Conservation (phyloP, 1,140 invertebrate species). For the Portunus trituberculatus region DNA sequence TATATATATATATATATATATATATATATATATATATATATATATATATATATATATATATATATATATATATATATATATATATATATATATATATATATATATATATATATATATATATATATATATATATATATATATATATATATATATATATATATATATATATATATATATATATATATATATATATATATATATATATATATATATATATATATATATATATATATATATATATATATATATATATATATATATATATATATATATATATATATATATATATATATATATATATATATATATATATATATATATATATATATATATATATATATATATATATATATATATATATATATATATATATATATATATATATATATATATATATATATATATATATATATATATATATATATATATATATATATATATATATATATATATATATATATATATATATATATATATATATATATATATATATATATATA, state of each 20-base stretch:
- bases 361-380: too few species aligned
- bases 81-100: background rate
- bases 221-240: background rate
- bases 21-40: background rate
- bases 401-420: slow-evolving; percentile 28
- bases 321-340: background rate
- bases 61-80: too few species aligned
- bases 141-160: background rate
- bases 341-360: background rate
- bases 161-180: too few species aligned
- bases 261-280: too few species aligned
- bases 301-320: slow-evolving; percentile 28
- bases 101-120: slow-evolving; percentile 33
- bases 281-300: background rate
- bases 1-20: slow-evolving; percentile 33
- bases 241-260: background rate
- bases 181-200: background rate
- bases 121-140: background rate
- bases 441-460: background rate
- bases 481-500: background rate
- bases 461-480: too few species aligned
- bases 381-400: slow-evolving; percentile 1
- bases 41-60: background rate
- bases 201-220: slow-evolving; percentile 33
- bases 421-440: background rate